phyloP scores from a whole-genome alignment of 2,113 vertebrate genomes.

The Dinomys branickii region DNA sequence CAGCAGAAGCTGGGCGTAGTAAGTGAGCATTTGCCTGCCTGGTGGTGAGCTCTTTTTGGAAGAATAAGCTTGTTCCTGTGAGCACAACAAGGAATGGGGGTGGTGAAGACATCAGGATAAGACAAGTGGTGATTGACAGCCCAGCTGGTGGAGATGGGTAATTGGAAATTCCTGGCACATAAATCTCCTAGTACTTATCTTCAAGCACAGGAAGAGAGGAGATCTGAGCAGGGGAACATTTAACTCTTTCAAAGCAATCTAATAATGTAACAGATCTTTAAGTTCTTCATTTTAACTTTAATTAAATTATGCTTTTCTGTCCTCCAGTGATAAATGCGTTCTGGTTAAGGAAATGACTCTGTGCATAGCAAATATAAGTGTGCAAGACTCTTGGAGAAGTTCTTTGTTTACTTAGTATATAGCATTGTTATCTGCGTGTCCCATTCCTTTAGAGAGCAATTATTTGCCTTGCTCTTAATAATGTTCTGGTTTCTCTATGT shows the following conservation, averaged over 20 bases:
- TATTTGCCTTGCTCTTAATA: background rate
- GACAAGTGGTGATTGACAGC: constrained; percentile 87
- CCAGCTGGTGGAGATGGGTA: constrained; percentile 87
- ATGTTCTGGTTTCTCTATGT: background rate
- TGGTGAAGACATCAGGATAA: constrained; percentile 78
- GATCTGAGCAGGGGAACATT: constrained; percentile 80
- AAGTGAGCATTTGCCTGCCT: constrained; percentile 57
- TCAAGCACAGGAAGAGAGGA: constrained; percentile 81
- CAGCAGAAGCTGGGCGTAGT: constrained; percentile 47
- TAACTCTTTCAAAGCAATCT: constrained; percentile 84
- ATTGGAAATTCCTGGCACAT: constrained; percentile 90
- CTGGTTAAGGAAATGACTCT: constrained; percentile 72
- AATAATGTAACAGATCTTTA: constrained; percentile 67
- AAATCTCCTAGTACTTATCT: constrained; percentile 88
- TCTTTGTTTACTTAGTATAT: constrained; percentile 20
- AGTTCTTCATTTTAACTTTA: constrained; percentile 74
- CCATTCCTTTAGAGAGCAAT: background rate
- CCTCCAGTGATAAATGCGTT: constrained; percentile 47
- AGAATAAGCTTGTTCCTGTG: constrained; percentile 80
- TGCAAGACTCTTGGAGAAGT: background rate
- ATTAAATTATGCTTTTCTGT: constrained; percentile 73
- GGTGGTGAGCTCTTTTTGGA: constrained; percentile 67
- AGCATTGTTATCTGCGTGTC: background rate
- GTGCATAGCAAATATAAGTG: constrained; percentile 59
- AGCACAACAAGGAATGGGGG: constrained; percentile 71